Percentiles rank a stretch among this genome's conserved stretches.
Evolutionary conservation across 2,797 vertebrate genomes (phyloP).

Genomic region (Anisognathus igniventris): DNA sequence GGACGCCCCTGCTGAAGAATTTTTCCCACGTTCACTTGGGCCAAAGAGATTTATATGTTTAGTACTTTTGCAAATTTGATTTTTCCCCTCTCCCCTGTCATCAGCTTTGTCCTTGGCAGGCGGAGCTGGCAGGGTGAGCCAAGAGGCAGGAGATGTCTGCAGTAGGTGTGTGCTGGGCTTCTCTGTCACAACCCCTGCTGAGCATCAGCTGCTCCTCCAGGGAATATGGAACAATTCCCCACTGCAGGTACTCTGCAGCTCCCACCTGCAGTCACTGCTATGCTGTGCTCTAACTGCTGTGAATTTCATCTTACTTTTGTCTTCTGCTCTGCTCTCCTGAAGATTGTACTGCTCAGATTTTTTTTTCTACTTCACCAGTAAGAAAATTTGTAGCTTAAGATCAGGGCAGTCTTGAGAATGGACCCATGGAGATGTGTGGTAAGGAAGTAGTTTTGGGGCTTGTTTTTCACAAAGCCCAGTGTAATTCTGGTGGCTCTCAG

Average conservation of each 20-base stretch:
- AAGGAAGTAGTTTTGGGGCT: not conserved
- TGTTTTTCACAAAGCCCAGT: not conserved
- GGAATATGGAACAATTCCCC: fast-evolving
- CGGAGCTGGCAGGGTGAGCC: not conserved
- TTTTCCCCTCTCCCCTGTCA: not conserved
- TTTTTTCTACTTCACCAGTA: not conserved
- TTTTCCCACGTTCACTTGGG: constrained; percentile 45
- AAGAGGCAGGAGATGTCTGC: not conserved
- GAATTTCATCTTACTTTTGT: not conserved
- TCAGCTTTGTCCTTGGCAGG: constrained; percentile 21
- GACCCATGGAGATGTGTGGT: not conserved
- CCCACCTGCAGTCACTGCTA: too few relatives aligned
- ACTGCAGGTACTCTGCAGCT: not conserved
- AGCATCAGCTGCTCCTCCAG: not conserved
- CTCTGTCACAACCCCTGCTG: not conserved
- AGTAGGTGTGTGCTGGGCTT: not conserved
- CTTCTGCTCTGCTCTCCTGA: not conserved
- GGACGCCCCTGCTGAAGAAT: constrained; percentile 14
- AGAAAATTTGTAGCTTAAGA: not conserved
- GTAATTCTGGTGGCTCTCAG: not conserved
- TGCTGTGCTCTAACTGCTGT: fast-evolving
- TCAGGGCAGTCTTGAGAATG: not conserved
- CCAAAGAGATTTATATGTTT: constrained; percentile 21
- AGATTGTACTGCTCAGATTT: not conserved
- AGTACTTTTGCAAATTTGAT: not conserved